Conservation (phyloP, 2,888 invertebrate species). For the Cerceris ruficornis region DNA sequence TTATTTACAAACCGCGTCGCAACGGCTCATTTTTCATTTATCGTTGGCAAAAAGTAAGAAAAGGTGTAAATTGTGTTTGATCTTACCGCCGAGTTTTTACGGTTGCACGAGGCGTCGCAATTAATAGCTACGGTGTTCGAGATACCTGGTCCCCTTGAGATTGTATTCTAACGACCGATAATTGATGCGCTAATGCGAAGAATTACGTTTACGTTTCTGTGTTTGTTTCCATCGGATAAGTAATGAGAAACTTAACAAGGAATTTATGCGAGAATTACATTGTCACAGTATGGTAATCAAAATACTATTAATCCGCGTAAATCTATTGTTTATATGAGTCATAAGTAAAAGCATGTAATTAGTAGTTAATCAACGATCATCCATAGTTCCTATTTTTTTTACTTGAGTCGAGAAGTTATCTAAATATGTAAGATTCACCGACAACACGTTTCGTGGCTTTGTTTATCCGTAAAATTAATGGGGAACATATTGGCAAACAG, state of each 20-base stretch:
- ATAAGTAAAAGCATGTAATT: too few relatives aligned
- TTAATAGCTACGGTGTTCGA: neutral
- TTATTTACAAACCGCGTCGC: conserved; percentile 4
- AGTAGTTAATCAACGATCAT: too few relatives aligned
- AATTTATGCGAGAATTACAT: neutral
- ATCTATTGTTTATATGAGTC: too few relatives aligned
- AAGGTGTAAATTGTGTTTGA: conserved; percentile 3
- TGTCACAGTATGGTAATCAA: neutral
- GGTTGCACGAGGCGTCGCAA: neutral
- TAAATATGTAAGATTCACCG: neutral
- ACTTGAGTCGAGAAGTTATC: neutral
- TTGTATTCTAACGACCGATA: conserved; percentile 29
- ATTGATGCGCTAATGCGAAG: conserved; percentile 20
- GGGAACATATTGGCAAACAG: neutral
- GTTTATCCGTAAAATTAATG: neutral
- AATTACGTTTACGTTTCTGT: neutral
- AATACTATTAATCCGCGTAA: too few relatives aligned
- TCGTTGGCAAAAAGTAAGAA: conserved; percentile 8
- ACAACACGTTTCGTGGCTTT: neutral
- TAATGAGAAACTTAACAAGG: neutral
- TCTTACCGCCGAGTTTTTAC: neutral
- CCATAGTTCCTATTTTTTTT: too few relatives aligned
- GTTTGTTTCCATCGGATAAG: neutral
- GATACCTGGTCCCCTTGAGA: conserved; percentile 4
- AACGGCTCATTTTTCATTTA: conserved; percentile 23